A percentile compares a stretch with the other conserved stretches of the same genome.
Conservation (phyloP, 2,888 invertebrate genomes). For the Fragum sueziense region DNA sequence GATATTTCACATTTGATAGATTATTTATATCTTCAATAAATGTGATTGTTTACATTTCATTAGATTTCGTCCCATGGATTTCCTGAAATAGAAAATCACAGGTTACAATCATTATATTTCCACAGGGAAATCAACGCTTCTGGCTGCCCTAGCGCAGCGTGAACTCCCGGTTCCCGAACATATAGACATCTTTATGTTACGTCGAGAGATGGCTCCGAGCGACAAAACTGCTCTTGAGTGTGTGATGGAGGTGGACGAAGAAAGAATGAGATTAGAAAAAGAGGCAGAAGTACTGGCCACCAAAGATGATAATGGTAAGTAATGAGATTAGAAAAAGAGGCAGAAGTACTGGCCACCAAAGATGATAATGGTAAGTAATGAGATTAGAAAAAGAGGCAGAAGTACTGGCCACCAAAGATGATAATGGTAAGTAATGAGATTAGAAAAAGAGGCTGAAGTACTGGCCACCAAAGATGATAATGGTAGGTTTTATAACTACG, state of each 20-base stretch:
- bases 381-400: constrained; percentile 96
- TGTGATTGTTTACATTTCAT: too few species aligned
- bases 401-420: constrained; percentile 89
- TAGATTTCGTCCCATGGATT: too few species aligned
- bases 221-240: constrained; percentile 97
- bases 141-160: constrained; percentile 94
- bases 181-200: constrained; percentile 98
- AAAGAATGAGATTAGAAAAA: constrained; percentile 94
- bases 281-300: constrained; percentile 94
- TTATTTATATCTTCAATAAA: too few species aligned
- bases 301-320: constrained; percentile 85
- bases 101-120: too few species aligned
- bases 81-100: too few species aligned
- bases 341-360: constrained; percentile 93
- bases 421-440: constrained; percentile 85
- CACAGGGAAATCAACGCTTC: constrained; percentile 94
- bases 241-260: constrained; percentile 99
- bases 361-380: constrained; percentile 85
- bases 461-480: constrained; percentile 88
- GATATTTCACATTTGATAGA: too few species aligned
- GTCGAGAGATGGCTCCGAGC: constrained; percentile 98
- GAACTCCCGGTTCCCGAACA: constrained; percentile 97
- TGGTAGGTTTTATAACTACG: constrained; percentile 83
- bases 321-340: constrained; percentile 93
- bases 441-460: constrained; percentile 96